Percentiles rank a stretch among this genome's conserved stretches.
These are phyloP conservation scores for Anarsia innoxiella DNA, from an alignment of 2,888 invertebrate species.

Conservation along the genomic window DNA sequence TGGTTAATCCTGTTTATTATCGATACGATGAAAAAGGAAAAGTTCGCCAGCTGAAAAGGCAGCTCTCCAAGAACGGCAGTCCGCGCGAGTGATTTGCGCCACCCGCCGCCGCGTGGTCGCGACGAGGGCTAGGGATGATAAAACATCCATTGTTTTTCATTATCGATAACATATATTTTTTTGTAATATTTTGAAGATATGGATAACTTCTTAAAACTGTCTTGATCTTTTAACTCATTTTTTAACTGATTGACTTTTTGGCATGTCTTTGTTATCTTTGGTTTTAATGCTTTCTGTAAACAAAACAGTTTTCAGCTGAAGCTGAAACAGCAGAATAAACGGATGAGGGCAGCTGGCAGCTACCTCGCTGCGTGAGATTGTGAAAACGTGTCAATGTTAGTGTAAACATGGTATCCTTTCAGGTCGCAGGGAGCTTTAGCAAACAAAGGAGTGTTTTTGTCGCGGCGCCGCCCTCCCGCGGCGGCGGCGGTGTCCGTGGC, in stretches of 20 bases:
- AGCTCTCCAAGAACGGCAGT: constrained; percentile 67
- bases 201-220: too few species aligned
- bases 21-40: too few species aligned
- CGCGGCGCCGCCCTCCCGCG: constrained; percentile 57
- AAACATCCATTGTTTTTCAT: constrained; percentile 23
- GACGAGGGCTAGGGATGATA: constrained; percentile 47
- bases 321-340: too few species aligned
- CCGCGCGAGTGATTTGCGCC: constrained; percentile 73
- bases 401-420: constrained; percentile 29
- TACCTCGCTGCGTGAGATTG: constrained; percentile 7
- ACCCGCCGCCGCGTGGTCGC: constrained; percentile 64
- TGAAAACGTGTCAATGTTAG: constrained; percentile 26
- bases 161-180: too few species aligned
- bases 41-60: constrained; percentile 22
- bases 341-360: too few species aligned
- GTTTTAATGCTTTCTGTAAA: too few species aligned
- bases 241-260: too few species aligned
- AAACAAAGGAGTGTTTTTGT: constrained; percentile 73
- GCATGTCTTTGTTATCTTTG: too few species aligned
- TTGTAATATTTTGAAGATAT: too few species aligned
- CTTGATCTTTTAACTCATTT: too few species aligned
- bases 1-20: too few species aligned
- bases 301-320: too few species aligned
- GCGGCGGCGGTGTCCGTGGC: constrained; percentile 60
- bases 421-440: constrained; percentile 33